These are phyloP conservation scores for Nemoura dubitans DNA, from an alignment of 2,888 invertebrate genomes.

Conservation along the genomic window DNA sequence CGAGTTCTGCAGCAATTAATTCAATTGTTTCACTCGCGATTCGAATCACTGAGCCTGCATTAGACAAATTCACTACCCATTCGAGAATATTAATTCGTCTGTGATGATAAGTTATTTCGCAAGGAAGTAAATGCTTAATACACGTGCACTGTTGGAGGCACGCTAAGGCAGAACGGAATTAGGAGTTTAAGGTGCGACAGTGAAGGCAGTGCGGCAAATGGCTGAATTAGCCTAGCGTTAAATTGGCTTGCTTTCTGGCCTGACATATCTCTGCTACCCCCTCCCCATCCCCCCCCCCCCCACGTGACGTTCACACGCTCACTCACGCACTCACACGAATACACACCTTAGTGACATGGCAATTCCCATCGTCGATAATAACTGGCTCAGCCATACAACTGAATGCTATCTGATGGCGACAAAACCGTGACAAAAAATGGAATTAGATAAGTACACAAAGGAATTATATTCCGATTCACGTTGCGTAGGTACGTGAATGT, in stretches of 20 bases:
- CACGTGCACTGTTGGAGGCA: not conserved
- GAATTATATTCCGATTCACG: not conserved
- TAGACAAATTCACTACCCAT: slow-evolving; percentile 2
- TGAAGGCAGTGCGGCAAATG: slow-evolving; percentile 23
- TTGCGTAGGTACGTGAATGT: not conserved
- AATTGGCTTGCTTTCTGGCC: slow-evolving; percentile 16
- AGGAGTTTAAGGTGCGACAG: not conserved
- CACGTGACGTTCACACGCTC: not conserved
- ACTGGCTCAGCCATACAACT: not conserved
- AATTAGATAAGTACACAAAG: not conserved
- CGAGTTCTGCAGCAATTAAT: not conserved
- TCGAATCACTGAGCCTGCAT: slow-evolving; percentile 15
- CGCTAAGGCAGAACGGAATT: not conserved
- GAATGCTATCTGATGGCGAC: not conserved
- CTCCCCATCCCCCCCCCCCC: not conserved
- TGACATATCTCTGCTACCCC: slow-evolving; percentile 8
- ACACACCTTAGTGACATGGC: not conserved
- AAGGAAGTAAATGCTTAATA: slow-evolving; percentile 3
- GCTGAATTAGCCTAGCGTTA: slow-evolving; percentile 35
- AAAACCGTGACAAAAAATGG: not conserved
- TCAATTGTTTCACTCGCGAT: slow-evolving; percentile 30
- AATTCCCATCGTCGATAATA: not conserved
- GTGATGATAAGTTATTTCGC: slow-evolving; percentile 27
- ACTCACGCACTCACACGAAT: not conserved
- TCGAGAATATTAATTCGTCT: slow-evolving; percentile 24